Evolutionary conservation across 2,797 vertebrate species (phyloP).

Genomic region (Calcarius lapponicus): DNA sequence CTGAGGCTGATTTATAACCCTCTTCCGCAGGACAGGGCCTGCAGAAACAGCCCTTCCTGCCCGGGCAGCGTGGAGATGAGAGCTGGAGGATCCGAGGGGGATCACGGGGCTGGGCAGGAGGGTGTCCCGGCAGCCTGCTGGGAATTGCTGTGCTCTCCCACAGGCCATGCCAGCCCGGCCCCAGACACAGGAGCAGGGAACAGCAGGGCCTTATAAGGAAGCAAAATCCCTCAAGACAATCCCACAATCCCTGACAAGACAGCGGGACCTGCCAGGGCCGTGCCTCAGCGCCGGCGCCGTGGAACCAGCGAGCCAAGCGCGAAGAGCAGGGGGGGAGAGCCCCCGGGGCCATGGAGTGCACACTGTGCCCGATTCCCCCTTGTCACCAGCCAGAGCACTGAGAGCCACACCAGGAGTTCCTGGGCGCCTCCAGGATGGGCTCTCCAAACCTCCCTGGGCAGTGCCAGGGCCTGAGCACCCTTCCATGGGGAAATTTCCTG

Average conservation of each 20-base stretch:
- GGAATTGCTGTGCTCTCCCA: constrained; percentile 33
- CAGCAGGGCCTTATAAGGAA: constrained; percentile 77
- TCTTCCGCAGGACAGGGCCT: background rate
- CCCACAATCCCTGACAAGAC: background rate
- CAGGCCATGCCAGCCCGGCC: constrained; percentile 12
- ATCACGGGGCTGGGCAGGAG: background rate
- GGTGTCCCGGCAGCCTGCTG: background rate
- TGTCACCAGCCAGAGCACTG: background rate
- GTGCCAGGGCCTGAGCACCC: fast-evolving
- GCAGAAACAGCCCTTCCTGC: background rate
- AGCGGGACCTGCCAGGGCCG: background rate
- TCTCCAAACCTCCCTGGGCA: background rate
- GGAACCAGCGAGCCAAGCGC: fast-evolving
- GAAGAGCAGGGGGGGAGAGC: too few species aligned
- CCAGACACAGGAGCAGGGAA: background rate
- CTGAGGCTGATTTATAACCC: background rate
- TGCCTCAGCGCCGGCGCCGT: background rate
- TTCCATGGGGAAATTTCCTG: background rate
- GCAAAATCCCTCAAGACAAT: constrained; percentile 11
- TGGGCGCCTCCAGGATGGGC: background rate
- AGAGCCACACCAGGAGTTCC: fast-evolving
- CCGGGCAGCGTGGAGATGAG: fast-evolving
- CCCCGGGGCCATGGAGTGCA: fast-evolving
- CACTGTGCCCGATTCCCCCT: fast-evolving
- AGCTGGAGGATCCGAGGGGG: fast-evolving